A percentile compares a stretch with the other conserved stretches of the same genome.
phyloP scores from a whole-genome alignment of 2,797 vertebrate genomes.

The Syndactyla subalaris region DNA sequence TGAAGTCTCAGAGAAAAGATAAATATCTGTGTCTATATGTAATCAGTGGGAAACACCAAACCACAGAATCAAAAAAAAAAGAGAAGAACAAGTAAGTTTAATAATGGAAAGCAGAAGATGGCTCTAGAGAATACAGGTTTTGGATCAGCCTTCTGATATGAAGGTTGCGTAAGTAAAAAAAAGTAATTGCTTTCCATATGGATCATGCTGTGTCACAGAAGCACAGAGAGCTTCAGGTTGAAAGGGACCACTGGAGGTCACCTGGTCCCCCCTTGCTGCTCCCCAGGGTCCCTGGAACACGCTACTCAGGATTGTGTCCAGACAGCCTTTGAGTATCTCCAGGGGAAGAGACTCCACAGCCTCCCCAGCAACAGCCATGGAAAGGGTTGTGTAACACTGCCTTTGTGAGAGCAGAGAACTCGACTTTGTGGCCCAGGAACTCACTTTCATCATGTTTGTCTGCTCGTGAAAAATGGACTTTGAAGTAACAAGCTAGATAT shows the following conservation, averaged over 20 bases:
- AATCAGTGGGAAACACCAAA: not conserved
- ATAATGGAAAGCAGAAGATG: not conserved
- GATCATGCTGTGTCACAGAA: not conserved
- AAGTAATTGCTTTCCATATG: not conserved
- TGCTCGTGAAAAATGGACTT: not conserved
- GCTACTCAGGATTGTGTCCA: rapidly evolving
- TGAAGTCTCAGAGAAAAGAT: not conserved
- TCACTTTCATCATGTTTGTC: not conserved
- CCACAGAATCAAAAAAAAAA: not conserved
- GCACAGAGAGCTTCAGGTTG: not conserved
- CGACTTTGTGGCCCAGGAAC: not conserved
- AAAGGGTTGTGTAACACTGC: not conserved
- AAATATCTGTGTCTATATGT: not conserved
- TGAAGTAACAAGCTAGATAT: not conserved
- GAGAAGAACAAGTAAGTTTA: not conserved
- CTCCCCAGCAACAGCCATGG: not conserved
- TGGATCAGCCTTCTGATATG: not conserved
- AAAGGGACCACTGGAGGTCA: not conserved
- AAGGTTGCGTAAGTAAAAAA: not conserved
- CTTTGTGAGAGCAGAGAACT: not conserved
- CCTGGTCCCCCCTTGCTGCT: not conserved
- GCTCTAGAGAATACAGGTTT: not conserved
- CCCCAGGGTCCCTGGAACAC: not conserved
- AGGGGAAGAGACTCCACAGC: not conserved
- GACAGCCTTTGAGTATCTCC: rapidly evolving